Evolutionary conservation across 1,140 invertebrate genomes (phyloP), one percentile per base, ranked within the genome.

Genomic region (Babylonia areolata): DNA sequence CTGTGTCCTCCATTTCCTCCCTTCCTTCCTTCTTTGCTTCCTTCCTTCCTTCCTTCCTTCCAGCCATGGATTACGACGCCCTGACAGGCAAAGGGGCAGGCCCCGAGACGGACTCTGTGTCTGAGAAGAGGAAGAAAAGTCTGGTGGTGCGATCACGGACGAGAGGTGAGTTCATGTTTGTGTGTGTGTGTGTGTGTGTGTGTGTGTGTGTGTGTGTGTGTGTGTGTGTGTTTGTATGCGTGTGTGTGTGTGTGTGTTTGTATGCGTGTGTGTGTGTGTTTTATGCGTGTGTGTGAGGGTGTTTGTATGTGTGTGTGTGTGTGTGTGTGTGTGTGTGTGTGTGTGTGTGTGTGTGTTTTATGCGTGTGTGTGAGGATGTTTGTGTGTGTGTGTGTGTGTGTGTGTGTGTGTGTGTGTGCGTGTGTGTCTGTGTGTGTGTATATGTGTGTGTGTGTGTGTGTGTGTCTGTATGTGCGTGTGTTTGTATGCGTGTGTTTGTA

Each of bases 71-170:
- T 77, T 77, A 77, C 75, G 75, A 77, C 23, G 75, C 75, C 23
- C 75, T 77, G 75, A 77, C 75, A 28, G 75, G 75, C 75, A 77
- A 77, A 40, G 75, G 75, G 17, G 75, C 75, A 0, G 75, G 75
- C 17, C 35, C 35, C 12, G 75, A 77, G 37, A 77, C 75, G 15
- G 75, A 77, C 37, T 77, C 75, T 0, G 37, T 77, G 75, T 77
- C 75, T 2, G 75, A 77, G 37, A 77, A 77, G 40, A 37, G 75
- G 28, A 77, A 77, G 37, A 77, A 77, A 37, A 77, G 75, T 20
- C 20, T 77, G 39, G 75, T 77, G 11, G 75, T 77, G 33, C 75
- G 75, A 28, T 77, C 75, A 39, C 35, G 75, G 3, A 77, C 75
- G 35, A 40, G 33, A 77, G 75, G 75, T 77, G 28, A 64, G 58